Percentiles rank a stretch among this genome's conserved stretches.
Conservation (phyloP, 2,113 vertebrate species). For the Onychostoma macrolepis region DNA sequence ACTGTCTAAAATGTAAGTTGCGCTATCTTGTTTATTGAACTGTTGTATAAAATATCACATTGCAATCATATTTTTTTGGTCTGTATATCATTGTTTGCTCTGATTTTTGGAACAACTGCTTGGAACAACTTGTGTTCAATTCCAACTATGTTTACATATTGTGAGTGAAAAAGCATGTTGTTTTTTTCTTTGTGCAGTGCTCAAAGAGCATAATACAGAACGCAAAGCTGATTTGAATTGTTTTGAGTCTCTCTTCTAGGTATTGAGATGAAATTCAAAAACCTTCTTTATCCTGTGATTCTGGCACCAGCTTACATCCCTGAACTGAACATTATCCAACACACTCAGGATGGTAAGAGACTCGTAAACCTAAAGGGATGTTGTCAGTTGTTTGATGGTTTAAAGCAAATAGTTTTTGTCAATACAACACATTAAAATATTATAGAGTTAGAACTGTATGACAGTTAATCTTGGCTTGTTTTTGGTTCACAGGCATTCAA, state of each 20-base stretch:
- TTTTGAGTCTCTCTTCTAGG: slow-evolving; percentile 65
- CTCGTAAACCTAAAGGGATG: background rate
- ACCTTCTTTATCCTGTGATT: slow-evolving; percentile 87
- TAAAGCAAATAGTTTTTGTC: background rate
- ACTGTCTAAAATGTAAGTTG: too few species aligned
- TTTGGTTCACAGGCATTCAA: slow-evolving; percentile 75
- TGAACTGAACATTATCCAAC: slow-evolving; percentile 82
- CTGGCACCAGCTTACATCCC: slow-evolving; percentile 86
- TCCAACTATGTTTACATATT: too few species aligned
- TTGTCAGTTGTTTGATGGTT: background rate
- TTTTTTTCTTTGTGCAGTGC: background rate
- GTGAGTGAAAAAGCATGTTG: background rate
- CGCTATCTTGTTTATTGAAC: too few species aligned
- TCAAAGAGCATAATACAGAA: background rate
- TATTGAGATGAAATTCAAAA: slow-evolving; percentile 95
- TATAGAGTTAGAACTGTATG: background rate
- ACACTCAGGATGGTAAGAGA: slow-evolving; percentile 80
- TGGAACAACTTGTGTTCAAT: too few species aligned
- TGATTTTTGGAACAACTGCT: too few species aligned
- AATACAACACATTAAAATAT: background rate
- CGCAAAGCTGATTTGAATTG: background rate
- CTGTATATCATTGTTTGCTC: too few species aligned
- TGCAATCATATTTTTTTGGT: too few species aligned
- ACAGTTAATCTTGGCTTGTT: background rate
- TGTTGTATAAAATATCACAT: too few species aligned